Conservation (phyloP, 2,113 vertebrate species). For the Carollia perspicillata region DNA sequence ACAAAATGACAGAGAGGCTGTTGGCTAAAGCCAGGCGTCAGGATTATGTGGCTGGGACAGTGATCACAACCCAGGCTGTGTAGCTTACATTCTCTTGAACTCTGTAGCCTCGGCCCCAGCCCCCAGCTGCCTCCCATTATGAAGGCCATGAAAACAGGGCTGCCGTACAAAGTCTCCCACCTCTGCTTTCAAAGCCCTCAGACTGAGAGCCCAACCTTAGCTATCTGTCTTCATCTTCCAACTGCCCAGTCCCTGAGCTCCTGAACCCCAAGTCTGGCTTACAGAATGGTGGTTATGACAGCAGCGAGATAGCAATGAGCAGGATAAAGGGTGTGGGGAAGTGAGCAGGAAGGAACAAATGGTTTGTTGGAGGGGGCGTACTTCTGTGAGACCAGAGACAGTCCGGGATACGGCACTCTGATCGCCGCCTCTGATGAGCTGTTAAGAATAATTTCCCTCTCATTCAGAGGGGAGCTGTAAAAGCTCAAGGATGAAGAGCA, state of each 20-base stretch:
- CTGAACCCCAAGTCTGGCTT: not conserved
- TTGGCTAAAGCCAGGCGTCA: not conserved
- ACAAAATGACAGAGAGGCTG: not conserved
- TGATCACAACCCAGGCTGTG: not conserved
- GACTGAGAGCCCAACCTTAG: not conserved
- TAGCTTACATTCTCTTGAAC: not conserved
- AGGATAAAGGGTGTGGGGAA: not conserved
- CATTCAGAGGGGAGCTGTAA: not conserved
- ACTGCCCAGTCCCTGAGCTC: not conserved
- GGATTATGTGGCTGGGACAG: not conserved
- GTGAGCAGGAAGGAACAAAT: not conserved
- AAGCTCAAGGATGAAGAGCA: not conserved
- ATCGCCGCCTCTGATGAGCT: not conserved
- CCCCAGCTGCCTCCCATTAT: not conserved
- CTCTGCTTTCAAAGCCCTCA: not conserved
- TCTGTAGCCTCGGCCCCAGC: not conserved
- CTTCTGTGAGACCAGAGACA: not conserved
- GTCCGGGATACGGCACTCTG: not conserved
- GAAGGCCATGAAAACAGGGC: not conserved
- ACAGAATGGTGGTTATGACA: not conserved
- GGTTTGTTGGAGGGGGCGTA: not conserved
- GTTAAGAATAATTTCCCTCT: constrained; percentile 3
- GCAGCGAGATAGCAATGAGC: not conserved
- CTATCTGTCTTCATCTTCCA: not conserved
- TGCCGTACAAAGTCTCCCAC: not conserved